Percentiles rank a stretch among this genome's conserved stretches.
Evolutionary conservation across 2,797 vertebrate genomes (phyloP).

Genomic region (Gastrophryne carolinensis): DNA sequence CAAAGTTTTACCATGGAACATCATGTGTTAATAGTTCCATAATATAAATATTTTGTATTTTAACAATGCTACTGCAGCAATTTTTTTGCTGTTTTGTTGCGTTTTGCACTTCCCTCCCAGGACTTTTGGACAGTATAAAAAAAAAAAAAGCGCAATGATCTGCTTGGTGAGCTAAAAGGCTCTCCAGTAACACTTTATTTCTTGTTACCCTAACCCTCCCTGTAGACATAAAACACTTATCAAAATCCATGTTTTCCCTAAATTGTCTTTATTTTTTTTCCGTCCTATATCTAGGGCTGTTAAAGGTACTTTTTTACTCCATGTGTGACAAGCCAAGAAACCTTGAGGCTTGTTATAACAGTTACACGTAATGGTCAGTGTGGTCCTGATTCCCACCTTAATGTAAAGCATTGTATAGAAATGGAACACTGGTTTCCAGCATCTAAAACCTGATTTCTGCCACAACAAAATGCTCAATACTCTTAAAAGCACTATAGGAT

Average conservation of each 20-base stretch:
- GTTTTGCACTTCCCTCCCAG: conserved; percentile 79
- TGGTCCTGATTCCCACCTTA: too few relatives aligned
- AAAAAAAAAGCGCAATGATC: conserved; percentile 67
- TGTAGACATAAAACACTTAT: conserved; percentile 72
- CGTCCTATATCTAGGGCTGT: neutral
- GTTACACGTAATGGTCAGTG: too few relatives aligned
- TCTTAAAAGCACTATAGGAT: too few relatives aligned
- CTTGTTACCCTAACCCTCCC: conserved; percentile 57
- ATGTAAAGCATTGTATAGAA: too few relatives aligned
- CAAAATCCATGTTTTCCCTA: conserved; percentile 64
- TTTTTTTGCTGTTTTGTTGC: conserved; percentile 80
- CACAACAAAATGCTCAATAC: too few relatives aligned
- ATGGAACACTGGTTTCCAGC: too few relatives aligned
- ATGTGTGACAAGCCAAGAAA: too few relatives aligned
- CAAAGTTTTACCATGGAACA: conserved; percentile 79
- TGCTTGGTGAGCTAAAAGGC: conserved; percentile 70
- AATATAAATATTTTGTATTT: conserved; percentile 88
- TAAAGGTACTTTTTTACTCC: neutral
- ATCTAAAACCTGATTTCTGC: too few relatives aligned
- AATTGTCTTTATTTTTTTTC: conserved; percentile 63
- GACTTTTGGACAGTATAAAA: conserved; percentile 73
- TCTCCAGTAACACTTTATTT: conserved; percentile 64
- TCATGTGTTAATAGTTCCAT: conserved; percentile 79
- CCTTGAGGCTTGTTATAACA: too few relatives aligned
- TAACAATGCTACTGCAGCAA: conserved; percentile 81